A percentile compares a stretch with the other conserved stretches of the same genome.
Evolutionary conservation across 30 jellyfish, hydroid and myxozoan genomes (phyloP).

Genomic region (Cassiopea xamachana): DNA sequence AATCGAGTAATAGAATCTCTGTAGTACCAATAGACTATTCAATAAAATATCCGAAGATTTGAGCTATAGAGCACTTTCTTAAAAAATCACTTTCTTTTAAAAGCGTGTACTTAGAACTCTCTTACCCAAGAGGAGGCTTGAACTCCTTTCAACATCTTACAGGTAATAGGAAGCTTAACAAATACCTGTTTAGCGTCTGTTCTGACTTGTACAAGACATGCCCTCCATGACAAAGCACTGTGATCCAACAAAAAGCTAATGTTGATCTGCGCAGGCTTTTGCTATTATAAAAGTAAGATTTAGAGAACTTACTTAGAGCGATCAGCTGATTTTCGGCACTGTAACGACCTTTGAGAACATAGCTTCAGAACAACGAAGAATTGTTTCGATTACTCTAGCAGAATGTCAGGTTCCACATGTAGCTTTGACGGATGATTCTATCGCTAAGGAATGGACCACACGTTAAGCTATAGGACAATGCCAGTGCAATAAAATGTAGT

Average conservation of each 20-base stretch:
- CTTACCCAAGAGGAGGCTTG: neutral
- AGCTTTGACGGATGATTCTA: neutral
- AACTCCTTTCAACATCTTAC: neutral
- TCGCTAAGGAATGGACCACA: neutral
- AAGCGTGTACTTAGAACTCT: too few species aligned
- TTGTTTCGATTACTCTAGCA: too few species aligned
- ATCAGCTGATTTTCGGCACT: conserved; percentile 29
- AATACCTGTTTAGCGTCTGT: neutral
- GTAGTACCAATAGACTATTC: too few species aligned
- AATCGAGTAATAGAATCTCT: too few species aligned
- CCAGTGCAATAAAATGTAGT: neutral
- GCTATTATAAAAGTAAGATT: neutral
- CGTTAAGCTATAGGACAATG: neutral
- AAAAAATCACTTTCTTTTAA: too few species aligned
- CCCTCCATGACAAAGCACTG: neutral
- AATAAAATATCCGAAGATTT: too few species aligned
- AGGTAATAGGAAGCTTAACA: neutral
- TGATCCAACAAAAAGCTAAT: conserved; percentile 17
- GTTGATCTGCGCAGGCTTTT: conserved; percentile 23
- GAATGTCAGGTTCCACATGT: neutral
- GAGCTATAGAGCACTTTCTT: too few species aligned
- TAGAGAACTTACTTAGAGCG: neutral
- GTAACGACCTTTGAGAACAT: neutral
- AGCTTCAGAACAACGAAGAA: neutral
- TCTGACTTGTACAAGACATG: conserved; percentile 47